Evolutionary conservation across 2,113 vertebrate genomes (phyloP), one percentile per base, ranked within the genome.

Genomic region (Hepsetus odoe): DNA sequence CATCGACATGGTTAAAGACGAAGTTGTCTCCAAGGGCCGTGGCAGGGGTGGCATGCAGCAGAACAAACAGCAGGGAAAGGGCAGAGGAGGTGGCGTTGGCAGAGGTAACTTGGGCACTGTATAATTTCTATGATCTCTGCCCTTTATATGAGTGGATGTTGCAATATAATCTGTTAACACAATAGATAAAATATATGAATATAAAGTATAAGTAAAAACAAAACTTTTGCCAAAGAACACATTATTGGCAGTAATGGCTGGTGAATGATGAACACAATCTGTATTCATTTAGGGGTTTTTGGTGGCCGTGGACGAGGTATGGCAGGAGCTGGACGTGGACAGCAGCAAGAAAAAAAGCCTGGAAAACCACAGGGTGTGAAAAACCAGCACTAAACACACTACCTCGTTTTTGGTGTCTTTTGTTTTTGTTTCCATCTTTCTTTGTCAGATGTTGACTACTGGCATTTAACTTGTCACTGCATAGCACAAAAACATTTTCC

Each of bases 1-100:
- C 81, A 99, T 98, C 0, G 98, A 99, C 88, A 99, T 99, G 97
- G 98, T 99, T 84, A 98, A 98, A 81, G 97, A 99, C 76, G 98
- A 99, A 88, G 97, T 96, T 81, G 90, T 96, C 68, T 96, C 96
- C 0, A 98, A 99, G 83, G 97, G 96, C 66, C 90, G 97, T 0
- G 98, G 98, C 10, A 94, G 97, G 0, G 98, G 97, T 0, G 97
- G 97, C 0, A 90, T 96, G 82, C 96, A 97, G 81, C 97, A 98
- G 86, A 97, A 98, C 91, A 97, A 98, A 82, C 95, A 95, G 32
- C 97, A 98, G 90, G 96, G 96, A 69, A 96, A 97, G 80, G 96
- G 98, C 18, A 86, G 95, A 65, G 97, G 97, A 86, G 85, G 79
- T 4, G 58, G 72, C 16, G 5, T 64, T 7, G 66, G 80, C 5